phyloP scores from a whole-genome alignment of 2,113 vertebrate genomes.

The Corvus hawaiiensis region DNA sequence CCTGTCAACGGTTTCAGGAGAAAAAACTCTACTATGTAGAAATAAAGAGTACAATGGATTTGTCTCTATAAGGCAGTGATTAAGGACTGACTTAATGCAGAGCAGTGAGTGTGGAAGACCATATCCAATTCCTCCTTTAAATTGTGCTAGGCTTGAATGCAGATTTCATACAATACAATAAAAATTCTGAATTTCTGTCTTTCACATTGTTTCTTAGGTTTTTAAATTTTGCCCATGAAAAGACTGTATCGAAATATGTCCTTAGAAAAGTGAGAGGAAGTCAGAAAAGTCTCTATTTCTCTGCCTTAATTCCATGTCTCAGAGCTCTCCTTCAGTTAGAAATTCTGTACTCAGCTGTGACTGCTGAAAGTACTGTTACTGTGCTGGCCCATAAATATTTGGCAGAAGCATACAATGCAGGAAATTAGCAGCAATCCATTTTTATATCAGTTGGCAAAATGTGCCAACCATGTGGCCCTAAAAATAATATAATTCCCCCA shows the following conservation, averaged over 20 bases:
- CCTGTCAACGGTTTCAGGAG: neutral
- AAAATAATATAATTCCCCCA: neutral
- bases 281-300: neutral
- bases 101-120: neutral
- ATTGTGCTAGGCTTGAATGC: neutral
- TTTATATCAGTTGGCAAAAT: neutral
- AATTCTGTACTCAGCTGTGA: neutral
- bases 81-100: neutral
- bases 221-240: neutral
- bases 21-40: neutral
- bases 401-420: neutral
- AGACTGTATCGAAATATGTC: fast-evolving
- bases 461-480: neutral
- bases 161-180: neutral
- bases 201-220: neutral
- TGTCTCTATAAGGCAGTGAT: neutral
- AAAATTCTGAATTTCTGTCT: neutral
- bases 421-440: neutral
- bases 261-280: neutral
- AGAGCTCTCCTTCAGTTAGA: neutral
- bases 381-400: neutral
- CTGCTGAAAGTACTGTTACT: neutral
- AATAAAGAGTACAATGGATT: neutral
- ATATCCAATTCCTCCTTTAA: neutral
- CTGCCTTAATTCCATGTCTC: neutral